These are phyloP conservation scores for Epinephelus moara DNA, from an alignment of 2,113 vertebrate genomes.

Conservation along the genomic window DNA sequence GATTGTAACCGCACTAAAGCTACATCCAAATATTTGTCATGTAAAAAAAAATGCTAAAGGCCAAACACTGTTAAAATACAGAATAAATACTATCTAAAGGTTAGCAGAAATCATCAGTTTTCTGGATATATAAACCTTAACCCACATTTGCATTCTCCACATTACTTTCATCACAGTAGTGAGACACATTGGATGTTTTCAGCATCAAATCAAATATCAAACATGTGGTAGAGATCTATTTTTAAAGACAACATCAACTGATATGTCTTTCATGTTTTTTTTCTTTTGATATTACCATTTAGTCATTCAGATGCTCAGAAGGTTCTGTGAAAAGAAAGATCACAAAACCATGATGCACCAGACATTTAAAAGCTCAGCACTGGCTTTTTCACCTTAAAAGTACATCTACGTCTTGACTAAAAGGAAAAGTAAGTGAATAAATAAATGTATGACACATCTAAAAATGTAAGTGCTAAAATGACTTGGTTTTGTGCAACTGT, in stretches of 20 bases:
- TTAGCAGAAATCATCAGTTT: background rate
- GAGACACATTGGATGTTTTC: background rate
- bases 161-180: background rate
- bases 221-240: background rate
- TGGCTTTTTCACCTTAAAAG: background rate
- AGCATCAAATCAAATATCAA: background rate
- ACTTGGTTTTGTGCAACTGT: background rate
- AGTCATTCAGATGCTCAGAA: background rate
- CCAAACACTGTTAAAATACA: background rate
- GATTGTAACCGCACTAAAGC: background rate
- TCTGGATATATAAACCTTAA: background rate
- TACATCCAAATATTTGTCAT: constrained; percentile 2
- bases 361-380: background rate
- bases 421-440: constrained; percentile 7
- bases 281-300: background rate
- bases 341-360: background rate
- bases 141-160: background rate
- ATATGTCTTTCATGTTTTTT: background rate
- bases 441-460: constrained; percentile 16
- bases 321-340: background rate
- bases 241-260: background rate
- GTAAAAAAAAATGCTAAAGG: background rate
- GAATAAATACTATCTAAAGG: background rate
- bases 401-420: background rate
- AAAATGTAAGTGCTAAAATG: background rate